phyloP scores from a whole-genome alignment of 2,113 vertebrate genomes.

The Larimichthys crocea region DNA sequence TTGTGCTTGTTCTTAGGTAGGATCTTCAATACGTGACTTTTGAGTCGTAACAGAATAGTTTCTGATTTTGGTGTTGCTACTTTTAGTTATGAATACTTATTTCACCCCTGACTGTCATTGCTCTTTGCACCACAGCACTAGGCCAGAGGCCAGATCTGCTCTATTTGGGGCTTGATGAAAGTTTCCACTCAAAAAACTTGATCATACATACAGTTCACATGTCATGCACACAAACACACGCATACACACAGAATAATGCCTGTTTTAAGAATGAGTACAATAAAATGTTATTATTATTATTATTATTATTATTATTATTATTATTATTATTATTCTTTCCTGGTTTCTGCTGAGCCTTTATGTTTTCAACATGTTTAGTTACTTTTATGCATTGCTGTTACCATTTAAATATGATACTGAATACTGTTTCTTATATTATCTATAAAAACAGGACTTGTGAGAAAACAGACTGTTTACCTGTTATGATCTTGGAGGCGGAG shows the following conservation, averaged over 20 bases:
- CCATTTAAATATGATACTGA: not conserved
- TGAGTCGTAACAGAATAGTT: not conserved
- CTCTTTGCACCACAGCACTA: not conserved
- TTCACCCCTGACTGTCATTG: not conserved
- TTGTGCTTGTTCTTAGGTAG: not conserved
- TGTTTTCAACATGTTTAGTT: not conserved
- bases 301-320: too few relatives aligned
- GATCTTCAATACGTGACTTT: not conserved
- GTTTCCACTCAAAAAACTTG: not conserved
- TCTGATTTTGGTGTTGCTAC: not conserved
- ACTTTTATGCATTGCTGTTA: not conserved
- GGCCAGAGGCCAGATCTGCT: not conserved
- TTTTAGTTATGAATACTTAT: not conserved
- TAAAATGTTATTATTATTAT: too few relatives aligned
- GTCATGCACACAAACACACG: not conserved
- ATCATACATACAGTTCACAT: conserved; percentile 5
- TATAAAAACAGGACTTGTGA: not conserved
- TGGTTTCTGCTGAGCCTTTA: not conserved
- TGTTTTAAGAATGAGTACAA: not conserved
- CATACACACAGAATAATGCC: not conserved
- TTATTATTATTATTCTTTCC: too few relatives aligned
- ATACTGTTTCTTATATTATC: not conserved
- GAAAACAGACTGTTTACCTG: conserved; percentile 84
- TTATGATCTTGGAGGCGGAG: conserved; percentile 91
- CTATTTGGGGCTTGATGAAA: not conserved